Conservation (phyloP, 2,888 invertebrate species). For the Agriotes lineatus region DNA sequence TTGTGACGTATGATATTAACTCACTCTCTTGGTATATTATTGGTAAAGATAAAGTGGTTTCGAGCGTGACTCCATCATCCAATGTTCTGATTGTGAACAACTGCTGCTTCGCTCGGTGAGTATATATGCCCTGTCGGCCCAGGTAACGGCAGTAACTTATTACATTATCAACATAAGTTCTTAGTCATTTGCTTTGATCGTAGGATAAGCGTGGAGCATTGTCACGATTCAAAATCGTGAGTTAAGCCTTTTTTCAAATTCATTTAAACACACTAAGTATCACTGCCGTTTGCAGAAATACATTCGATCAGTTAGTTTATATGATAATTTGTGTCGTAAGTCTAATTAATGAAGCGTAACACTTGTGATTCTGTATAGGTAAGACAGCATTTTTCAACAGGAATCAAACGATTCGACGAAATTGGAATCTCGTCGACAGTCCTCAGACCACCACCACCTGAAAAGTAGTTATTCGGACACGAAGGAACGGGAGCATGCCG, state of each 20-base stretch:
- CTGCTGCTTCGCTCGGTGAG: slow-evolving; percentile 45
- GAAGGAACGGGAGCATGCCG: slow-evolving; percentile 13
- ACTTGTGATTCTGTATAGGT: slow-evolving; percentile 54
- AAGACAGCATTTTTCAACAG: slow-evolving; percentile 62
- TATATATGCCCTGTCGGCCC: slow-evolving; percentile 35
- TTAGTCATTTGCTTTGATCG: slow-evolving; percentile 14
- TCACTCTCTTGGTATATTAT: slow-evolving; percentile 67
- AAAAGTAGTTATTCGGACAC: slow-evolving; percentile 11
- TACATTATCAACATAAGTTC: slow-evolving; percentile 15
- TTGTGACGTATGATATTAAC: slow-evolving; percentile 66
- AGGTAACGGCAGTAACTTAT: slow-evolving; percentile 41
- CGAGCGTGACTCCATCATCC: slow-evolving; percentile 55
- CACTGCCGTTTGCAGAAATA: slow-evolving; percentile 13
- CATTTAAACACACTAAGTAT: neutral
- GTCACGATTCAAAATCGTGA: too few species aligned
- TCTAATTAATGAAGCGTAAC: slow-evolving; percentile 17
- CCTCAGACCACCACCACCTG: neutral
- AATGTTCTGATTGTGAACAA: slow-evolving; percentile 49
- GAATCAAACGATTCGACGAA: slow-evolving; percentile 57
- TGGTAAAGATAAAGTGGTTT: slow-evolving; percentile 64
- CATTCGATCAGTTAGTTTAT: slow-evolving; percentile 4
- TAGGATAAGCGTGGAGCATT: neutral
- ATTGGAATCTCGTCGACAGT: slow-evolving; percentile 37
- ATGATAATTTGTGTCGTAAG: neutral
- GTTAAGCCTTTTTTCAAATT: too few species aligned